Conservation (phyloP, 2,888 invertebrate species). For the Gymnoscelis rufifasciata region DNA sequence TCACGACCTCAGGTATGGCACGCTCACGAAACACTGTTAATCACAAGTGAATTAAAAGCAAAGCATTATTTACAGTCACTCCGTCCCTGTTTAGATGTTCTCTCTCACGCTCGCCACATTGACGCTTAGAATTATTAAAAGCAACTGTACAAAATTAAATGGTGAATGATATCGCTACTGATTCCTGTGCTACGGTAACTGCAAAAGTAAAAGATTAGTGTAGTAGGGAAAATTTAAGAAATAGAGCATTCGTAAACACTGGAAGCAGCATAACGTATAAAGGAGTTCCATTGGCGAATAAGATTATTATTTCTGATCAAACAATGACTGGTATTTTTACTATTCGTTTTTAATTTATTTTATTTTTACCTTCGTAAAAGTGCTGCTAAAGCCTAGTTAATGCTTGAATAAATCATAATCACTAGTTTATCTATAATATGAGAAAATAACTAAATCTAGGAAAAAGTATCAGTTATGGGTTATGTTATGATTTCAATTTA, state of each 20-base stretch:
- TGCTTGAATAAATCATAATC: no score
- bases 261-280: slow-evolving; percentile 36
- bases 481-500: no score
- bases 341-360: no score
- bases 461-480: no score
- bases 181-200: slow-evolving; percentile 24
- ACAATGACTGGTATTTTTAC: no score
- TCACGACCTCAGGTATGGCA: slow-evolving; percentile 28
- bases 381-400: no score
- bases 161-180: slow-evolving; percentile 11
- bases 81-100: slow-evolving; percentile 29
- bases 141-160: slow-evolving; percentile 15
- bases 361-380: no score
- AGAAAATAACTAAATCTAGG: no score
- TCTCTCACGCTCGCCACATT: slow-evolving; percentile 27
- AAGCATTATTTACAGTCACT: slow-evolving; percentile 57
- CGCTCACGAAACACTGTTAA: slow-evolving; percentile 65
- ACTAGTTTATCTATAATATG: no score
- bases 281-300: slow-evolving; percentile 29
- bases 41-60: slow-evolving; percentile 54
- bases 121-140: slow-evolving; percentile 27
- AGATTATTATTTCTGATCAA: not conserved
- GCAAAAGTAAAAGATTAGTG: slow-evolving; percentile 18
- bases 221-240: slow-evolving; percentile 11
- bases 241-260: slow-evolving; percentile 32